Base-by-base conservation (phyloP, 1,140 invertebrate genomes). In the Drosophila punjabiensis region DNA sequence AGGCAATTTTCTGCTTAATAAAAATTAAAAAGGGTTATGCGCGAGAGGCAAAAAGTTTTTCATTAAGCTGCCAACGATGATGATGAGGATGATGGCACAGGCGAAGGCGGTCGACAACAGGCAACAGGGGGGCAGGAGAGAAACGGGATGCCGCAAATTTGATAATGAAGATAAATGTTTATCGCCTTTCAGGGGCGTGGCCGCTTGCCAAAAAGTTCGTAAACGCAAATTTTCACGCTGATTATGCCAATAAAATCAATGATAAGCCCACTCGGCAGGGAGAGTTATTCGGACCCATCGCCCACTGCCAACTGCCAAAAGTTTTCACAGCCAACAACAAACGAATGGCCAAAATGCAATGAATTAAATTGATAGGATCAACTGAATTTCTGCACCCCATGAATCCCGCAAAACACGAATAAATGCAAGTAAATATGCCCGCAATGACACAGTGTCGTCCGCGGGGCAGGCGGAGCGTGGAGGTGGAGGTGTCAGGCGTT, bases 111-210 rank as follows among this genome's bases (percentile, higher is more conserved):
- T 58, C 61, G 20, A 41, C 28, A 67, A 32, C 39, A 50, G 43
- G 35, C 43, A 48, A 13, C 20, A 32, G 39, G 18, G 18, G 11
- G 13, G 16, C 24, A 35, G 11, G 11, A 20, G 13, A 8, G 30
- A 28, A 67, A 47, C 43, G 62, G 55, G 79, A 45, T 76, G 70
- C 84, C 84, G 70, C 81, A 88, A 87, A 88, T 88, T 88, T 76
- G 87, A 84, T 88, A 88, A 88, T 88, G 85, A 88, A 88, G 85
- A 88, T 88, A 88, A 88, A 88, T 88, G 85, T 88, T 88, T 88
- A 88, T 88, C 86, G 85, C 79, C 79, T 73, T 71, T 60, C 75
- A 62, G 67, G 65, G 85, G 85, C 81, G 85, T 89, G 85, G 85
- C 85, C 55, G 64, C 35, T 52, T 88, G 85, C 85, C 85, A 88